Percentiles rank a stretch among this genome's conserved stretches.
Conservation (phyloP, 1,140 invertebrate species). For the Kradibia gibbosae region DNA sequence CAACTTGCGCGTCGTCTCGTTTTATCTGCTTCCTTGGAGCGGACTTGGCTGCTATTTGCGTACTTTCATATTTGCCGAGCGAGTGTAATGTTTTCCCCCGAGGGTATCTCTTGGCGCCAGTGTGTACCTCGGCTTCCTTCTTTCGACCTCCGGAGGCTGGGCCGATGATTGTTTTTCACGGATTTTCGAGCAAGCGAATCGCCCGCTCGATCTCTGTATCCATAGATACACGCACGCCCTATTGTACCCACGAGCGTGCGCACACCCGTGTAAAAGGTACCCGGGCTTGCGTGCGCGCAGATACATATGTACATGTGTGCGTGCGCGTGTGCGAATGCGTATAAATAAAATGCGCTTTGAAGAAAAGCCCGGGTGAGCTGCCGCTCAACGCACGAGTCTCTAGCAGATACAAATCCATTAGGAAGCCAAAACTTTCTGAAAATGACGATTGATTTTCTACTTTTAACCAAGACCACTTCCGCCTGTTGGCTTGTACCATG, state of each 20-base stretch:
- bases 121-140: not conserved
- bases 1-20: not conserved
- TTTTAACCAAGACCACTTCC: slow-evolving; percentile 30
- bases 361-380: no score
- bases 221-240: no score
- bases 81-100: not conserved
- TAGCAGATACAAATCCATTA: no score
- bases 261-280: no score
- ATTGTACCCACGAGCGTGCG: no score
- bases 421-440: slow-evolving; percentile 2
- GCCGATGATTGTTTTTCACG: not conserved
- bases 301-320: no score
- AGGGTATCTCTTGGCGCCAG: not conserved
- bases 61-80: not conserved
- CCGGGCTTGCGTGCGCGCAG: no score
- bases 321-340: no score
- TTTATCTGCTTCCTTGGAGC: not conserved
- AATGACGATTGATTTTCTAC: slow-evolving; percentile 44
- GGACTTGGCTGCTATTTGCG: not conserved
- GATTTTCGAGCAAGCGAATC: not conserved
- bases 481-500: slow-evolving; percentile 30
- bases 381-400: not conserved
- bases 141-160: not conserved
- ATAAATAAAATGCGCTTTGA: not conserved
- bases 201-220: no score